Base-by-base conservation (phyloP, 1,140 invertebrate species). In the Tetraneura akinire region DNA sequence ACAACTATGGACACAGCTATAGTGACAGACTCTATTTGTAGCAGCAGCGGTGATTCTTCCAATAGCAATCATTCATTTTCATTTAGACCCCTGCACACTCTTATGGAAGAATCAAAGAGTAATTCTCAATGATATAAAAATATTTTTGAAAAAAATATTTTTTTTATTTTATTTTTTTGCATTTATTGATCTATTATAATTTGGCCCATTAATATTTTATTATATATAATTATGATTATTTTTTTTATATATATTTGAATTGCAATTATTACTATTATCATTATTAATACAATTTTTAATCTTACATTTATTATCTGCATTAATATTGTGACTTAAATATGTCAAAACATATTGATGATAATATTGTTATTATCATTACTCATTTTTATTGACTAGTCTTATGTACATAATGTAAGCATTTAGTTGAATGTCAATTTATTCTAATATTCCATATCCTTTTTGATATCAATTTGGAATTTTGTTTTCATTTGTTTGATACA, bases 61-160 rank as follows among this genome's bases (percentile, higher is more conserved):
- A 78, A 78, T 21, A 78, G 73, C 26, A 78, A 78, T 11, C 73
- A 78, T 62, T 78, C 73, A 4, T 78, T 78, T 78, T 78, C 73
- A 8, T 78, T 78, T 18, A 78, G 53, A 60, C 73, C 73, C 16
- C 45, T 78, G 21, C 53, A 78, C 23, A 60, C 73, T 42, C 14
- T 78, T 9, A 78, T 78, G 73, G 73, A 78, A 26, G 53, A 78
- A 45, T 78, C 73, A 60, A 78, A 78, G 47, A 78, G 47, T 53
- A 74, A 78, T 60, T 78, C 73, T 21, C 73, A 78, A 62, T 78
- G 60, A 78, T 53, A 62, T 9, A 18, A 26, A 3, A 26, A 49
- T 70, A 21, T 70, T 70, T 70, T 51, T 51, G 11, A 9, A 29
- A 18, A 1, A 49, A 18, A 49, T 49, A 18, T 37, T 55, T 21